Percentiles rank a stretch among this genome's conserved stretches.
Evolutionary conservation across 2,888 invertebrate genomes (phyloP).

Genomic region (Aspidiotus rigidus): DNA sequence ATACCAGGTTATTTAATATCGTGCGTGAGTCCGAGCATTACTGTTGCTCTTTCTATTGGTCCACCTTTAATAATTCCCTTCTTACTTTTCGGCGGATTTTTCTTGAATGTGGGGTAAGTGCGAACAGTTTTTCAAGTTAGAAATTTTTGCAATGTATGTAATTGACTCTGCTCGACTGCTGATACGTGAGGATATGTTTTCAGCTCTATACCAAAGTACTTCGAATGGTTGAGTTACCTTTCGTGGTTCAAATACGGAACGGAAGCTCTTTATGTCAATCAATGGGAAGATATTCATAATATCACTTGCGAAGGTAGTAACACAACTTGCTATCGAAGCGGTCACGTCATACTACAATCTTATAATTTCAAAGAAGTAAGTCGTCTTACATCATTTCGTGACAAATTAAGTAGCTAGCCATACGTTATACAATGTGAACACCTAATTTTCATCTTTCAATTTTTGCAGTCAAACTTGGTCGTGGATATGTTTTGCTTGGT

Average conservation of each 20-base stretch:
- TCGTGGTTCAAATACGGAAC: constrained; percentile 91
- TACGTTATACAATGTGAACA: too few relatives aligned
- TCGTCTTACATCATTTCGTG: not conserved
- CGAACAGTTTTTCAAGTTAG: too few relatives aligned
- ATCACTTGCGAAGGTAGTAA: constrained; percentile 67
- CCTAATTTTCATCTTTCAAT: constrained; percentile 25
- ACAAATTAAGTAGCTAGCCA: not conserved
- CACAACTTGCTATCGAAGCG: constrained; percentile 67
- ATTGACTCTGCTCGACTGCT: too few relatives aligned
- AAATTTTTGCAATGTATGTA: too few relatives aligned
- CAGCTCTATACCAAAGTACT: constrained; percentile 73
- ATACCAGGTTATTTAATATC: constrained; percentile 80
- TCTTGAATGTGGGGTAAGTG: constrained; percentile 74
- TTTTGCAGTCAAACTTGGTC: constrained; percentile 55
- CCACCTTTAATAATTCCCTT: constrained; percentile 89
- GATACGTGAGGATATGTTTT: constrained; percentile 34
- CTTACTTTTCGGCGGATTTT: constrained; percentile 90
- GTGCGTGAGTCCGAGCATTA: constrained; percentile 68
- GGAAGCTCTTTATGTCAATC: constrained; percentile 78
- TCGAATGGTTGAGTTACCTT: constrained; percentile 75
- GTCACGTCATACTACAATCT: constrained; percentile 66
- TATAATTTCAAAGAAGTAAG: constrained; percentile 65
- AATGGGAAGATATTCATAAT: constrained; percentile 69
- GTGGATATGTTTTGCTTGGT: constrained; percentile 63
- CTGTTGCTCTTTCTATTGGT: constrained; percentile 81